Conservation (phyloP, 2,888 invertebrate genomes). For the Tetragonisca angustula region DNA sequence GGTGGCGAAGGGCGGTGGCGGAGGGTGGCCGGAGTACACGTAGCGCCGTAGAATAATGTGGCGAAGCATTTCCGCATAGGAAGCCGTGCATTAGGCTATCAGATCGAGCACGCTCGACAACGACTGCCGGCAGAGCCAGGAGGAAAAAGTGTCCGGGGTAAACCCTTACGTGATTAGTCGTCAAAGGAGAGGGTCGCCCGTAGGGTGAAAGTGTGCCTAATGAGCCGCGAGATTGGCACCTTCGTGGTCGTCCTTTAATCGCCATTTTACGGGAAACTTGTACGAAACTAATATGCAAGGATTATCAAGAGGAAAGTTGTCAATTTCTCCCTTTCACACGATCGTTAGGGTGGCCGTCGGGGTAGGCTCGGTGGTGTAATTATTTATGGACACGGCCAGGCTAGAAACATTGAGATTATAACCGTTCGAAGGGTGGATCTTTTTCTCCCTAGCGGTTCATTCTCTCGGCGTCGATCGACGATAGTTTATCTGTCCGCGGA, state of each 20-base stretch:
- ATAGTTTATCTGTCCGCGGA: constrained; percentile 35
- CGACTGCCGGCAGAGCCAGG: constrained; percentile 57
- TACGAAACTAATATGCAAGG: constrained; percentile 66
- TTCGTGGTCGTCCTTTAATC: constrained; percentile 65
- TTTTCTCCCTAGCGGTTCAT: constrained; percentile 44
- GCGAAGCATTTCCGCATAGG: constrained; percentile 83
- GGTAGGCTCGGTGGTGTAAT: constrained; percentile 37
- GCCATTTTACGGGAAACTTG: constrained; percentile 66
- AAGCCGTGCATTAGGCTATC: constrained; percentile 84
- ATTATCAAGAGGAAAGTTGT: constrained; percentile 65
- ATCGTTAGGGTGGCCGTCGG: constrained; percentile 42
- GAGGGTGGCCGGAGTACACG: constrained; percentile 62
- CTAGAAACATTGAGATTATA: constrained; percentile 62
- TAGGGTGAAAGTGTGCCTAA: constrained; percentile 62
- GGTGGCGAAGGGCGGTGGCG: constrained; percentile 56
- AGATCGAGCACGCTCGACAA: constrained; percentile 82
- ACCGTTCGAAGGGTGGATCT: constrained; percentile 54
- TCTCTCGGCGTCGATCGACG: constrained; percentile 23
- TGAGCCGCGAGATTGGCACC: constrained; percentile 64
- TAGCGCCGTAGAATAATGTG: constrained; percentile 80
- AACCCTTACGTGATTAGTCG: constrained; percentile 78
- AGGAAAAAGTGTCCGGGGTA: constrained; percentile 71
- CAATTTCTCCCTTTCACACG: constrained; percentile 59
- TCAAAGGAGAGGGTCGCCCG: constrained; percentile 60
- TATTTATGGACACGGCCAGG: constrained; percentile 58